Percentiles rank a stretch among this genome's conserved stretches.
Evolutionary conservation across 2,113 vertebrate species (phyloP).

Genomic region (Brachyistius frenatus): DNA sequence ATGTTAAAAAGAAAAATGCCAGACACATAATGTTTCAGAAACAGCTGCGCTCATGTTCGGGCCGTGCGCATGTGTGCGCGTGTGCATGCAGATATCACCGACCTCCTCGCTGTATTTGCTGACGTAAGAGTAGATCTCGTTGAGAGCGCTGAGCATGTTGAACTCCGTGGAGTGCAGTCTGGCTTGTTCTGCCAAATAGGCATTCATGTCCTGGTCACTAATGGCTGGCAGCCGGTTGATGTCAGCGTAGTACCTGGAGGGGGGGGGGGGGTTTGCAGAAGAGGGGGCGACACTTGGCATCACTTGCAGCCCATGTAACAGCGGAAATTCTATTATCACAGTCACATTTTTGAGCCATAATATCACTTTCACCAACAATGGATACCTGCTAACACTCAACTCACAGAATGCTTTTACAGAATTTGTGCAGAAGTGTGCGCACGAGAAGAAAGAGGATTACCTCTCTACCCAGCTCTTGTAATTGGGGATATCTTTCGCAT

Average conservation of each 20-base stretch:
- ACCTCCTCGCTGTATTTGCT: slow-evolving; percentile 99
- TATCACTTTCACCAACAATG: slow-evolving; percentile 36
- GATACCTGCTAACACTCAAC: slow-evolving; percentile 6
- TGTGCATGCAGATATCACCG: slow-evolving; percentile 18
- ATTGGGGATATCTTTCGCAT: slow-evolving; percentile 99
- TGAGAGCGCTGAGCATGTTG: slow-evolving; percentile 97
- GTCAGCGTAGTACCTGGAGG: slow-evolving; percentile 95
- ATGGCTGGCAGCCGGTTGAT: slow-evolving; percentile 96
- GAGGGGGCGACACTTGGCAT: slow-evolving; percentile 34
- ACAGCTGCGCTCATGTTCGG: not conserved
- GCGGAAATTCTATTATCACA: slow-evolving; percentile 9
- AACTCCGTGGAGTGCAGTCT: slow-evolving; percentile 94
- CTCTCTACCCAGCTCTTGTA: slow-evolving; percentile 99
- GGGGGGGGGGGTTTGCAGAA: slow-evolving; percentile 55
- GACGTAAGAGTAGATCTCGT: slow-evolving; percentile 98
- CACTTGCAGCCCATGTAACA: not conserved
- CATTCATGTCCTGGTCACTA: slow-evolving; percentile 99
- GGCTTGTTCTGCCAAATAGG: slow-evolving; percentile 98
- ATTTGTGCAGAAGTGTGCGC: slow-evolving; percentile 9
- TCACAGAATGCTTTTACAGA: slow-evolving; percentile 39
- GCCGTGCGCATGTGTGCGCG: too few species aligned
- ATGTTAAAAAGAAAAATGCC: not conserved
- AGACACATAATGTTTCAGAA: not conserved
- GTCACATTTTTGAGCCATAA: slow-evolving; percentile 29
- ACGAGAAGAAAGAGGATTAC: slow-evolving; percentile 76